These are phyloP conservation scores for Trissolcus japonicus DNA, from an alignment of 2,888 invertebrate genomes.

Conservation along the genomic window DNA sequence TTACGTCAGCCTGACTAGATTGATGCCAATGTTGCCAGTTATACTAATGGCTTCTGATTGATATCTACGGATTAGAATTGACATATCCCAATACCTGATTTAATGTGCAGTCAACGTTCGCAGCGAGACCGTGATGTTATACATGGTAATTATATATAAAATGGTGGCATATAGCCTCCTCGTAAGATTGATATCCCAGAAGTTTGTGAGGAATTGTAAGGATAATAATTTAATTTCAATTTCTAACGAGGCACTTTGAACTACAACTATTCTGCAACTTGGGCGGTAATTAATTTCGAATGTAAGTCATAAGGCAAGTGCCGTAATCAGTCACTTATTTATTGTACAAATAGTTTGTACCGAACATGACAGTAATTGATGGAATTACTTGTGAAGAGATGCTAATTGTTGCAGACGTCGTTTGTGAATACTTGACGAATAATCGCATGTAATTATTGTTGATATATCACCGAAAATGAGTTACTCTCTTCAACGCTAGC, in stretches of 20 bases:
- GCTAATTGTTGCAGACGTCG: constrained; percentile 13
- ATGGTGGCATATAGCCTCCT: neutral
- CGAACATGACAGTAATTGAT: constrained; percentile 37
- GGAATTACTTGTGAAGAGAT: constrained; percentile 32
- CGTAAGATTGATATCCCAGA: constrained; percentile 28
- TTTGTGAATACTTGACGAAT: constrained; percentile 16
- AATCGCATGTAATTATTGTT: constrained; percentile 5
- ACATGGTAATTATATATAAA: constrained; percentile 11
- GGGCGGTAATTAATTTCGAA: constrained; percentile 34
- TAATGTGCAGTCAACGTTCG: constrained; percentile 10
- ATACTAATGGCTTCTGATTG: constrained; percentile 37
- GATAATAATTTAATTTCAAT: constrained; percentile 34
- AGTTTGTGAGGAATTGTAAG: constrained; percentile 17
- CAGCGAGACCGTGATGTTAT: neutral
- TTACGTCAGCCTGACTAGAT: constrained; percentile 35
- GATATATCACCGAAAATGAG: neutral
- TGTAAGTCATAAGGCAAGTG: constrained; percentile 36
- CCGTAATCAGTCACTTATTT: constrained; percentile 42
- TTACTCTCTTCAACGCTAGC: neutral
- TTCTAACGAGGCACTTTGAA: constrained; percentile 13
- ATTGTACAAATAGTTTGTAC: constrained; percentile 29
- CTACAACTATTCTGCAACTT: constrained; percentile 28
- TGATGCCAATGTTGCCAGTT: constrained; percentile 39
- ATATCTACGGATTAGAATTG: constrained; percentile 20
- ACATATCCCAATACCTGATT: constrained; percentile 27